These are phyloP conservation scores for Ischnura elegans DNA, from an alignment of 2,888 invertebrate species.

Conservation along the genomic window DNA sequence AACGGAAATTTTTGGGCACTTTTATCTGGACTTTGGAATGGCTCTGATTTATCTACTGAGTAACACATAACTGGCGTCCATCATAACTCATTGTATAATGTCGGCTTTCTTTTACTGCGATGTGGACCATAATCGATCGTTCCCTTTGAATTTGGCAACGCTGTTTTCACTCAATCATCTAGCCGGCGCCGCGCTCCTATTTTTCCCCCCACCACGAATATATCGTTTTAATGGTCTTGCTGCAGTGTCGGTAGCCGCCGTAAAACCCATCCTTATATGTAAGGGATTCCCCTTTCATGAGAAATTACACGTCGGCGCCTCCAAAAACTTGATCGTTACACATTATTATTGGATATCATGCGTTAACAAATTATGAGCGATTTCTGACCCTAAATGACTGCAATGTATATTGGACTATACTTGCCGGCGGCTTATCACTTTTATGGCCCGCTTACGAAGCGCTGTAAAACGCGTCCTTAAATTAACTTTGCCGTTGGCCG, in stretches of 20 bases:
- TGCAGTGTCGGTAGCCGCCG: background rate
- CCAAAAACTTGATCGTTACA: background rate
- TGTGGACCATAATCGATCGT: background rate
- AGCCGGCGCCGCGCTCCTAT: background rate
- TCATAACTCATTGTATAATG: too few species aligned
- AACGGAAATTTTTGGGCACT: too few species aligned
- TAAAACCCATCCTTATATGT: background rate
- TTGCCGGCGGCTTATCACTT: background rate
- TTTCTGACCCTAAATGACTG: conserved; percentile 3
- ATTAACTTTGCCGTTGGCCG: background rate
- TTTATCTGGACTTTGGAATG: too few species aligned
- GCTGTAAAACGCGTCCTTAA: background rate
- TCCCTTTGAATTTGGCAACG: background rate
- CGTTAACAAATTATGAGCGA: conserved; percentile 13
- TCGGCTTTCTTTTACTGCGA: background rate
- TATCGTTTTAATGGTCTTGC: background rate
- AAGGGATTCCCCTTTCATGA: background rate
- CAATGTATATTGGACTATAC: conserved; percentile 12
- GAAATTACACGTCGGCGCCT: background rate
- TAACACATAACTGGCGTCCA: too few species aligned
- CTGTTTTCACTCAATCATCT: background rate
- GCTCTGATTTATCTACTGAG: too few species aligned
- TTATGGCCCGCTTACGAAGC: conserved; percentile 26
- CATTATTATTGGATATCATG: background rate
- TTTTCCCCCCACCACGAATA: background rate